Conservation (phyloP, 2,888 invertebrate species). For the Shargacucullia verbasci region DNA sequence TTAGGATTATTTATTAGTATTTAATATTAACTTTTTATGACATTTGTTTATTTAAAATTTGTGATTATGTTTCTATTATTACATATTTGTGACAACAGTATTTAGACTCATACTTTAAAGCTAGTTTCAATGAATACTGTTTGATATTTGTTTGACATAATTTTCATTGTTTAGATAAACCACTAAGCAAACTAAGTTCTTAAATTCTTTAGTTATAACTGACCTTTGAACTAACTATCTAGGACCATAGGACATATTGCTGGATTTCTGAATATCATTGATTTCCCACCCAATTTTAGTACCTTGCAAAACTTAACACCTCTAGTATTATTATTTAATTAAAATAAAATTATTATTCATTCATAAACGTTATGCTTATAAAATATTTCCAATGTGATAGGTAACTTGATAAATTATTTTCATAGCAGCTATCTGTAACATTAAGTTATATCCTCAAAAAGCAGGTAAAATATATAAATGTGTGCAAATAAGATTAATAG, state of each 20-base stretch:
- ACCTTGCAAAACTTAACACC: no score
- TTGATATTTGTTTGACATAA: background rate
- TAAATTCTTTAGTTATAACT: no score
- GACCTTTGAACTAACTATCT: no score
- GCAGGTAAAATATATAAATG: background rate
- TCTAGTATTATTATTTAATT: conserved; percentile 2
- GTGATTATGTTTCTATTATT: conserved; percentile 35
- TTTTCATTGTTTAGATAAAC: no score
- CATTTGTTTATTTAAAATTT: conserved; percentile 48
- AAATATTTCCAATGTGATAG: conserved; percentile 20
- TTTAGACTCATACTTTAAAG: conserved; percentile 29
- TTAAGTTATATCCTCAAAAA: conserved; percentile 8
- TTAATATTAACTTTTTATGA: conserved; percentile 50
- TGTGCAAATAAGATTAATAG: conserved; percentile 17
- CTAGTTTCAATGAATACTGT: conserved; percentile 2
- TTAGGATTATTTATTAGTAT: conserved; percentile 54
- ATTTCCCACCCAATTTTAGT: no score
- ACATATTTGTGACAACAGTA: conserved; percentile 38
- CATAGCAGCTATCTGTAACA: conserved; percentile 28
- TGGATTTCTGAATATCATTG: no score
- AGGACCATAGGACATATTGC: no score
- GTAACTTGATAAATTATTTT: conserved; percentile 5
- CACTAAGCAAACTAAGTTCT: no score
- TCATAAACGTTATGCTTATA: background rate
- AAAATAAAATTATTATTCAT: conserved; percentile 11